Evolutionary conservation across 2,113 vertebrate genomes (phyloP).

Genomic region (Nerophis lumbriciformis): DNA sequence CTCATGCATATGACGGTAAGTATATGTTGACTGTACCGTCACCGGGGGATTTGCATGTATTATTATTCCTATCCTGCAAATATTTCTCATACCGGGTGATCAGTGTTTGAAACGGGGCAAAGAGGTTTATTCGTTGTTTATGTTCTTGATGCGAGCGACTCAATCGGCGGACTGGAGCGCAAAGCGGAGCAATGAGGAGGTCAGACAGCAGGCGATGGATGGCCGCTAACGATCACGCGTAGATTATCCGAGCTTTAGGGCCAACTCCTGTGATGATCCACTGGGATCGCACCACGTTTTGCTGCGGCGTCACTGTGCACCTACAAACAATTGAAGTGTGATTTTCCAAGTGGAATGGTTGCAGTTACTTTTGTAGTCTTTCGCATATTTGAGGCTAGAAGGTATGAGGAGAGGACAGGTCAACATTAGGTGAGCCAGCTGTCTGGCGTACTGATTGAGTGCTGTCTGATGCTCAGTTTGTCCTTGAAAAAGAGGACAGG

Average conservation of each 20-base stretch:
- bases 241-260: conserved; percentile 54
- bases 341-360: neutral
- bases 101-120: no score
- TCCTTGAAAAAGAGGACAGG: conserved; percentile 25
- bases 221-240: conserved; percentile 44
- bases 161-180: conserved; percentile 1
- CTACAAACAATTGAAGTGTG: neutral
- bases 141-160: conserved; percentile 1
- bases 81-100: neutral
- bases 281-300: conserved; percentile 8
- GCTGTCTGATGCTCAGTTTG: conserved; percentile 22
- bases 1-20: conserved; percentile 22
- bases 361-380: conserved; percentile 8
- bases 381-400: neutral
- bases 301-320: neutral
- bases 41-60: neutral
- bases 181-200: conserved; percentile 22
- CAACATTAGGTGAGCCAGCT: conserved; percentile 22
- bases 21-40: neutral
- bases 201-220: conserved; percentile 29
- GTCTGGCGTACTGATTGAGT: conserved; percentile 30
- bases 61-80: no score
- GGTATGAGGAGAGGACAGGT: conserved; percentile 10
- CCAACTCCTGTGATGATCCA: conserved; percentile 37
- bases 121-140: no score